These are phyloP conservation scores for Diphyllodes magnificus DNA, from an alignment of 2,113 vertebrate species.

Conservation along the genomic window DNA sequence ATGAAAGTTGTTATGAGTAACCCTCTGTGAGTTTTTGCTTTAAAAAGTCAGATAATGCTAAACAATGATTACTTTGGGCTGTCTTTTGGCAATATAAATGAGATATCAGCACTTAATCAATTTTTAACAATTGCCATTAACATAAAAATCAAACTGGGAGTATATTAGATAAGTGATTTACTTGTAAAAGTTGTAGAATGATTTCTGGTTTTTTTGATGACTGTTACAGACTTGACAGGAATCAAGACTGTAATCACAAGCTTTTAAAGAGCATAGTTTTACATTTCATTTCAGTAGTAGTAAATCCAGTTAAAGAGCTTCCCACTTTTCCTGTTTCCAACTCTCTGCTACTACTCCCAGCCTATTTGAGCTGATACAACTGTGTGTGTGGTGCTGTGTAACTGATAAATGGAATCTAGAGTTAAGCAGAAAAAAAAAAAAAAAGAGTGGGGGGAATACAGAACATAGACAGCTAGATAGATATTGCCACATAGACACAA, in stretches of 20 bases:
- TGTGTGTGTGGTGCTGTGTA: neutral
- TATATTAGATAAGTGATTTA: neutral
- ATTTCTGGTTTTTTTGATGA: neutral
- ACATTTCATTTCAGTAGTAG: neutral
- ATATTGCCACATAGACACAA: neutral
- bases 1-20: neutral
- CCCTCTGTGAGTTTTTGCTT: neutral
- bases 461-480: neutral
- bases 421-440: neutral
- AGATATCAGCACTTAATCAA: neutral
- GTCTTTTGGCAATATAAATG: neutral
- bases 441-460: rapidly evolving
- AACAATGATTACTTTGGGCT: neutral
- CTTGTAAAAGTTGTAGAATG: neutral
- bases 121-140: neutral
- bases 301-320: neutral
- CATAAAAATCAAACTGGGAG: neutral
- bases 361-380: neutral
- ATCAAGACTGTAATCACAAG: neutral
- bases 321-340: neutral
- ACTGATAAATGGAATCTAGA: neutral
- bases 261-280: neutral
- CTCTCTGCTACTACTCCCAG: neutral
- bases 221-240: neutral
- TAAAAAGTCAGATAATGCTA: neutral